These are phyloP conservation scores for Isurus oxyrinchus DNA, from an alignment of 2,113 vertebrate genomes.

Conservation along the genomic window DNA sequence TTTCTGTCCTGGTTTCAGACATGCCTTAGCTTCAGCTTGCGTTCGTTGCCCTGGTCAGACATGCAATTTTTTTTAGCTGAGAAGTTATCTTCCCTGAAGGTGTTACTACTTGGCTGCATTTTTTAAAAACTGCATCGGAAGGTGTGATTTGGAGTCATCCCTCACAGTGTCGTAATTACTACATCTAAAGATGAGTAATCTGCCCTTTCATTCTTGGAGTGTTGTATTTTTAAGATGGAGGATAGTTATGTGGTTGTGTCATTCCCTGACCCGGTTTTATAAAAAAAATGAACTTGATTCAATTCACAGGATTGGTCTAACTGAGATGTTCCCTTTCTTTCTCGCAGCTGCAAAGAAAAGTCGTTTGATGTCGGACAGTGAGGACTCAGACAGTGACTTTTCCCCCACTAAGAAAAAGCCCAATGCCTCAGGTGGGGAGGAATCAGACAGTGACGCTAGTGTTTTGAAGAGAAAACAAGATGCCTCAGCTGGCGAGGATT, in stretches of 20 bases:
- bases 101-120: neutral
- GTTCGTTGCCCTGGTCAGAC: neutral
- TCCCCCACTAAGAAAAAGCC: conserved; percentile 41
- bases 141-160: neutral
- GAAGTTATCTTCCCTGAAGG: neutral
- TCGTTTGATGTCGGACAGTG: conserved; percentile 75
- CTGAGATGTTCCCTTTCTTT: conserved; percentile 39
- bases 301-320: neutral
- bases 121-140: neutral
- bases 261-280: neutral
- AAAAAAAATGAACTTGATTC: neutral
- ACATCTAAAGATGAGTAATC: neutral
- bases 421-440: conserved; percentile 44
- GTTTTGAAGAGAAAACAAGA: conserved; percentile 58
- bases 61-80: neutral
- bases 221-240: neutral
- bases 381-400: conserved; percentile 77
- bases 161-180: neutral
- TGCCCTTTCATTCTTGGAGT: neutral
- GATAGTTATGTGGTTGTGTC: neutral
- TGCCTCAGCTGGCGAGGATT: conserved; percentile 72
- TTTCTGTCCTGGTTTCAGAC: too few species aligned
- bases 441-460: conserved; percentile 46
- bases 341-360: conserved; percentile 70
- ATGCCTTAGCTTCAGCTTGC: neutral